Percentiles rank a stretch among this genome's conserved stretches.
Evolutionary conservation across 2,888 invertebrate species (phyloP).

Genomic region (Muscina levida): DNA sequence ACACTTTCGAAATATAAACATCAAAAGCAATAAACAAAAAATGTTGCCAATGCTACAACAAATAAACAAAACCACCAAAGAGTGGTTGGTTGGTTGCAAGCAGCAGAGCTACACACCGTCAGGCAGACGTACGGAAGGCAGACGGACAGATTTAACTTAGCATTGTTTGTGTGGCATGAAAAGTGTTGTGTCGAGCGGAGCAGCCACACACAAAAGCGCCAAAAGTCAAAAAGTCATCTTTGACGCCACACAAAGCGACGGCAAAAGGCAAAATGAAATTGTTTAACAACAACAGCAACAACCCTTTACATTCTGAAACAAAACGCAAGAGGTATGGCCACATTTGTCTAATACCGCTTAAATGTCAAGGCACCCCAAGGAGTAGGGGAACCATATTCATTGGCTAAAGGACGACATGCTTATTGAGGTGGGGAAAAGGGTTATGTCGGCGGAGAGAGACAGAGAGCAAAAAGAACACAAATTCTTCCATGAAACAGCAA

Average conservation of each 20-base stretch:
- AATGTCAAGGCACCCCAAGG: not conserved
- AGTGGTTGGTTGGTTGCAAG: slow-evolving; percentile 55
- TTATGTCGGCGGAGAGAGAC: slow-evolving; percentile 29
- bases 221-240: slow-evolving; percentile 69
- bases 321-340: slow-evolving; percentile 37
- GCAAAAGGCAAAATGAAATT: slow-evolving; percentile 52
- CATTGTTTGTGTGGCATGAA: slow-evolving; percentile 11
- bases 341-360: slow-evolving; percentile 50
- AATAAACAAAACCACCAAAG: slow-evolving; percentile 66
- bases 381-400: not conserved
- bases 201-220: slow-evolving; percentile 54
- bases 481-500: slow-evolving; percentile 30
- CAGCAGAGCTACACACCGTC: slow-evolving; percentile 29
- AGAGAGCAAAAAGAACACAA: no score
- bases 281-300: slow-evolving; percentile 30
- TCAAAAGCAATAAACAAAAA: slow-evolving; percentile 66
- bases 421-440: not conserved
- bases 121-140: not conserved
- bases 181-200: slow-evolving; percentile 15
- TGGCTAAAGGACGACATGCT: slow-evolving; percentile 27
- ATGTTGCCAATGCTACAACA: slow-evolving; percentile 64
- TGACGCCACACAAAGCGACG: slow-evolving; percentile 58
- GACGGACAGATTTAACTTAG: not conserved
- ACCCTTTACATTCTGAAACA: slow-evolving; percentile 15
- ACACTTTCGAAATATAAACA: slow-evolving; percentile 54